These are phyloP conservation scores for Cisticola juncidis DNA, from an alignment of 2,113 vertebrate genomes.

Conservation along the genomic window DNA sequence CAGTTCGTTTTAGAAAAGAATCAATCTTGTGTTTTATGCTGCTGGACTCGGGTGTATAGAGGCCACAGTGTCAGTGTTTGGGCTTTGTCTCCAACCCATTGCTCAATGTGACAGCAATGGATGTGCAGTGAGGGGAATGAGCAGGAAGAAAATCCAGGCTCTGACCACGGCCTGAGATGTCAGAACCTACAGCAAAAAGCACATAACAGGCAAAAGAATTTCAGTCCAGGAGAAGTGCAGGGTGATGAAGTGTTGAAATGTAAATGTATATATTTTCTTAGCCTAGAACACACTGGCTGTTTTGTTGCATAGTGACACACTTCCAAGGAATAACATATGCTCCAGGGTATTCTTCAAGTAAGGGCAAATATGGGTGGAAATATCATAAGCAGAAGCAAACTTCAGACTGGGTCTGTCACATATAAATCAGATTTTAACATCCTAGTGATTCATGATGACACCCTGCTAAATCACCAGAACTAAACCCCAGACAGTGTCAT, in stretches of 20 bases:
- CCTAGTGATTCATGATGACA: background rate
- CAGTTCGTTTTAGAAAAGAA: background rate
- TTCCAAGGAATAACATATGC: background rate
- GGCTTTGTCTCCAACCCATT: background rate
- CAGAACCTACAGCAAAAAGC: background rate
- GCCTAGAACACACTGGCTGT: background rate
- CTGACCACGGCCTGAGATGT: background rate
- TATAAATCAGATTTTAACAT: background rate
- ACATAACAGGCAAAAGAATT: background rate
- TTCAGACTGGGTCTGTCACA: background rate
- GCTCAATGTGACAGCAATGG: background rate
- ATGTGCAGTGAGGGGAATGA: background rate
- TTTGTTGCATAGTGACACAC: background rate
- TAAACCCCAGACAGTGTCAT: background rate
- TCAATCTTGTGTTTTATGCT: background rate
- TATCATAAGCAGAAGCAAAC: background rate
- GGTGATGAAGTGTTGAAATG: background rate
- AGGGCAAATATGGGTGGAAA: background rate
- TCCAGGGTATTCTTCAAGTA: background rate
- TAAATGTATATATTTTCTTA: background rate
- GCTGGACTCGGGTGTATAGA: background rate
- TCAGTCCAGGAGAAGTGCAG: background rate
- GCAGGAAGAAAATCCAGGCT: background rate
- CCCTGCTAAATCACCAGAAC: background rate
- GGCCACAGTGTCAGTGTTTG: fast-evolving